Evolutionary conservation across 30 jellyfish, hydroid and myxozoan genomes (phyloP).

Genomic region (Clytia hemisphaerica): DNA sequence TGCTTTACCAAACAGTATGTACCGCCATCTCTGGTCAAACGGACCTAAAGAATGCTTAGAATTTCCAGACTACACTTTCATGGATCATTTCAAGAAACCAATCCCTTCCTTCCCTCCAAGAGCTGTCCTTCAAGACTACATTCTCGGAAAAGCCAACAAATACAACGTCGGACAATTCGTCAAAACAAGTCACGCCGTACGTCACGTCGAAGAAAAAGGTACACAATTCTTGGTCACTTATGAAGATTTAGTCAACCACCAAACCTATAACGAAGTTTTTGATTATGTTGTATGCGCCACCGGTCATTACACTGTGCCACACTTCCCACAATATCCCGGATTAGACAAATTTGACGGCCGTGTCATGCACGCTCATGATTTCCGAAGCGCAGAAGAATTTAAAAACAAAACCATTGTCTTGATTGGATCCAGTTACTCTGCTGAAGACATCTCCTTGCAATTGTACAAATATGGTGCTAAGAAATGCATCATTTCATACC

Average conservation of each 20-base stretch:
- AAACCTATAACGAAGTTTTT: constrained; percentile 12
- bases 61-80: constrained; percentile 60
- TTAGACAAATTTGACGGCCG: constrained; percentile 53
- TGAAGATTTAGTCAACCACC: constrained; percentile 23
- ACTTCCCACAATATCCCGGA: constrained; percentile 54
- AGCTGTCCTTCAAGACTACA: constrained; percentile 45
- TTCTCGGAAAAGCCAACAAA: constrained; percentile 41
- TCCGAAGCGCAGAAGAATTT: constrained; percentile 45
- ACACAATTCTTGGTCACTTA: constrained; percentile 31
- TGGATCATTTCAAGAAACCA: constrained; percentile 59
- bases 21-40: constrained; percentile 59
- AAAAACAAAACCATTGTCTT: constrained; percentile 25
- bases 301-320: constrained; percentile 69
- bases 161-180: constrained; percentile 9
- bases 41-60: constrained; percentile 73
- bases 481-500: constrained; percentile 34
- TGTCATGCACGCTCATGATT: constrained; percentile 67
- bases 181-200: constrained; percentile 39
- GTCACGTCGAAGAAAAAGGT: constrained; percentile 35
- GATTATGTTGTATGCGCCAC: constrained; percentile 59
- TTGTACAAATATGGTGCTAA: constrained; percentile 58
- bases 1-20: constrained; percentile 64
- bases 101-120: constrained; percentile 68
- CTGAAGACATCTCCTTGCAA: constrained; percentile 73
- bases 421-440: constrained; percentile 64